A percentile compares a stretch with the other conserved stretches of the same genome.
Evolutionary conservation across 1,140 invertebrate genomes (phyloP).

Genomic region (Apis mellifera): Amel_HAv3.1 CM009939.2:8713501-8714000

Average conservation of each 20-base stretch:
- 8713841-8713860: too few relatives aligned
- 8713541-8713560: not conserved
- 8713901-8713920: not conserved
- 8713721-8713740: too few relatives aligned
- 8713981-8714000: slow-evolving; percentile 66
- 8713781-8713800: too few relatives aligned
- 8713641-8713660: too few relatives aligned
- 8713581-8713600: slow-evolving; percentile 1
- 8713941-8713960: slow-evolving; percentile 4
- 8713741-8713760: too few relatives aligned
- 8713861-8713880: not conserved
- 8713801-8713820: too few relatives aligned
- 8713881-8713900: not conserved
- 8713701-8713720: too few relatives aligned
- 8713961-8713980: slow-evolving; percentile 50
- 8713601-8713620: not conserved
- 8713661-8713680: too few relatives aligned
- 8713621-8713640: not conserved
- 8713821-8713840: too few relatives aligned
- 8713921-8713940: not conserved
- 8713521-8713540: not conserved
- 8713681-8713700: too few relatives aligned
- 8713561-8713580: not conserved
- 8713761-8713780: too few relatives aligned
- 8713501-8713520: slow-evolving; percentile 5